Evolutionary conservation across 2,888 invertebrate genomes (phyloP).

Genomic region (Eupeodes latifasciatus): DNA sequence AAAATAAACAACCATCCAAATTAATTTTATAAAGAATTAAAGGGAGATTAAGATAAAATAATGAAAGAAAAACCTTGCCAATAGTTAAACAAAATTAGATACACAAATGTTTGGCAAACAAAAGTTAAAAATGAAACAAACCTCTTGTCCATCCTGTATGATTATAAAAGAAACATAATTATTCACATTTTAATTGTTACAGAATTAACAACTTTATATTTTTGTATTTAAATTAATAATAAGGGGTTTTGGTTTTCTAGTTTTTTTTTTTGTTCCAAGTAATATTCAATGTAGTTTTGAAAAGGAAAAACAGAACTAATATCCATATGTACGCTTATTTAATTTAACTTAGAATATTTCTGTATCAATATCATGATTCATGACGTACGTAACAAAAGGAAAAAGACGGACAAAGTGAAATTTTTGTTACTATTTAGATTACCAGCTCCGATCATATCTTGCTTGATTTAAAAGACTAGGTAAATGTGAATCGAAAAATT

Average conservation of each 20-base stretch:
- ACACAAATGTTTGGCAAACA: conserved; percentile 64
- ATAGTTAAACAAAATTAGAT: conserved; percentile 78
- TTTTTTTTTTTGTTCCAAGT: not conserved
- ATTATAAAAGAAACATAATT: conserved; percentile 77
- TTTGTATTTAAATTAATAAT: not conserved
- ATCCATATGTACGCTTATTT: not conserved
- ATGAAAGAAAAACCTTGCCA: conserved; percentile 44
- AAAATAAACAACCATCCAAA: not conserved
- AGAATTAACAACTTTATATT: conserved; percentile 39
- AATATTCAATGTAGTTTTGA: not conserved
- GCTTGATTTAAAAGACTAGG: too few species aligned
- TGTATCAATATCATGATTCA: not conserved
- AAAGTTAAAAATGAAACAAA: conserved; percentile 84
- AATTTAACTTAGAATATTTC: not conserved
- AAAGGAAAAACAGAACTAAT: not conserved
- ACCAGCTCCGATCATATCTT: too few species aligned
- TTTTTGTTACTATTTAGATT: too few species aligned
- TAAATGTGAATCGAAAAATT: too few species aligned
- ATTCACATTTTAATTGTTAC: conserved; percentile 61
- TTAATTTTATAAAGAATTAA: conserved; percentile 4
- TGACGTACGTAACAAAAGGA: too few species aligned
- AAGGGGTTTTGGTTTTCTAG: conserved; percentile 1
- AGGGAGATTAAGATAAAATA: conserved; percentile 1
- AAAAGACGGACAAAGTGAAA: too few species aligned
- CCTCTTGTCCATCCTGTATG: conserved; percentile 87